Evolutionary conservation across 2,113 vertebrate species (phyloP).

Genomic region (Chaenocephalus aceratus): DNA sequence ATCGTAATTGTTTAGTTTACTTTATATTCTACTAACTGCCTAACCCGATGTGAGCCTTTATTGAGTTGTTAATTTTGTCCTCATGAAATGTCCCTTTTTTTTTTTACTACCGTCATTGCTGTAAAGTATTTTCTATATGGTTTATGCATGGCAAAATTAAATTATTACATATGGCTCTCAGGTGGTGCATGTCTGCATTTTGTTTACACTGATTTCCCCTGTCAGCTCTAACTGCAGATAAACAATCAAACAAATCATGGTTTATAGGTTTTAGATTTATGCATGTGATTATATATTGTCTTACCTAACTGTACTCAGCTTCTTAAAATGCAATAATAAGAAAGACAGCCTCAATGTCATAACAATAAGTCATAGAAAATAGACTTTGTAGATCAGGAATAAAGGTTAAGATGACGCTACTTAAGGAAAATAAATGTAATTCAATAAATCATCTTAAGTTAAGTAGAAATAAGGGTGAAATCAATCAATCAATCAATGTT

Average conservation of each 20-base stretch:
- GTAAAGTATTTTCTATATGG: conserved; percentile 75
- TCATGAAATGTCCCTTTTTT: conserved; percentile 35
- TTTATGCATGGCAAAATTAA: conserved; percentile 79
- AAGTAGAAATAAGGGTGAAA: too few species aligned
- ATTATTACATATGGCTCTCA: conserved; percentile 72
- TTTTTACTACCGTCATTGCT: conserved; percentile 63
- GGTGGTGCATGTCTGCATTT: conserved; percentile 3
- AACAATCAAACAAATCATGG: too few species aligned
- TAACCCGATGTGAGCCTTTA: conserved; percentile 53
- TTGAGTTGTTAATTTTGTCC: conserved; percentile 55
- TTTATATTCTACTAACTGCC: conserved; percentile 44
- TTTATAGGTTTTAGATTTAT: too few species aligned
- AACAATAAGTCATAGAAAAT: too few species aligned
- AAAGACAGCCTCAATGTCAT: too few species aligned
- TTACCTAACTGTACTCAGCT: background rate
- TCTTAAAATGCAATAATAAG: too few species aligned
- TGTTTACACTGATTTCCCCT: background rate
- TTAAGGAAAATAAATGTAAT: too few species aligned
- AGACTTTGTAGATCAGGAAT: too few species aligned
- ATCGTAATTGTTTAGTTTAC: conserved; percentile 10
- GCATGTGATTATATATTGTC: too few species aligned
- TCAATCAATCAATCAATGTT: too few species aligned
- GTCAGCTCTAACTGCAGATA: too few species aligned
- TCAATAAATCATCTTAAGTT: background rate
- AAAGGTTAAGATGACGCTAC: too few species aligned